Base-by-base conservation (phyloP, 2,797 vertebrate species). In the Danio aesculapii region DNA sequence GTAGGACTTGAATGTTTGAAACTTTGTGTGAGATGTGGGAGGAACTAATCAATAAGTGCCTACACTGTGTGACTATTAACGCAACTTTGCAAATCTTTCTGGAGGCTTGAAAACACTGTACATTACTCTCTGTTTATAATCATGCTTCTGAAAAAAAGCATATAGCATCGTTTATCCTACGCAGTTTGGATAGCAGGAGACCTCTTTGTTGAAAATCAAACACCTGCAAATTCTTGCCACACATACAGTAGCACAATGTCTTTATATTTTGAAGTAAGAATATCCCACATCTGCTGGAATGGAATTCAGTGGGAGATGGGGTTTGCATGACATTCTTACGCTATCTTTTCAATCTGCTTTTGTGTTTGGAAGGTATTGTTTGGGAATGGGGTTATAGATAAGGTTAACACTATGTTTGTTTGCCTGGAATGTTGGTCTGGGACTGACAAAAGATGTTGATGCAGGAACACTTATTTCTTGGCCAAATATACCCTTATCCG, bases 301-400 rank as follows among this genome's bases (percentile, higher is more conserved):
- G 66, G 47, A 69, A 69, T 69, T 19, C 47, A 69, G 47, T 7
- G 39, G 19, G 19, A 14, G 47, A 69, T 47, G 41, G 50, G 17
- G 10, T 10, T 17, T 43, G 39, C 17, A 71, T 17, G 10, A 12
- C 68, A 17, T 70, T 17, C 50, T 41, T 41, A 55, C 11, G 10
- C 10, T 19, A 71, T 55, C 52, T 43, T 71, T 57, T 71, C 69
- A 57, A 13, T 19, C 50, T 44, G 16, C 43, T 72, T 46, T 58
- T 58, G 41, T 11, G 5, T 58, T 21, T 14, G 13, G 17, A 17
- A 58, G 30, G 17, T 21, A 57, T 21, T 73, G 55, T 46, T 19
- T 47, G 6, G 53, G 7, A 19, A 46, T 16, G 4, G 9, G 17
- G 39, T 47, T 58, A 69, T 16, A 39, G 49, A 52, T 69, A 53